These are phyloP conservation scores for Nasonia oneida DNA, from an alignment of 2,888 invertebrate species.

Conservation along the genomic window DNA sequence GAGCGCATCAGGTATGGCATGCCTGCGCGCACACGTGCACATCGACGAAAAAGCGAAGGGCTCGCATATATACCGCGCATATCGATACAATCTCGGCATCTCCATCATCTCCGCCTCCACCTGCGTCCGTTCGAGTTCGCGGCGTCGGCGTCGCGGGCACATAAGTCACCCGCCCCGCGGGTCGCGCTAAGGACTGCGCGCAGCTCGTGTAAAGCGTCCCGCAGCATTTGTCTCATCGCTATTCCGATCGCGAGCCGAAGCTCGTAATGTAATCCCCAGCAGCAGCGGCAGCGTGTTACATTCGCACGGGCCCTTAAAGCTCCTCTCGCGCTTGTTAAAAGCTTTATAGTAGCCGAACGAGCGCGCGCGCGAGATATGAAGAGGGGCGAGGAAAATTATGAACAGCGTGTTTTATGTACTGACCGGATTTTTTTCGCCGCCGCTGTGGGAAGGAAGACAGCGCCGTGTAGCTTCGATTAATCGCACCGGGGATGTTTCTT, in stretches of 20 bases:
- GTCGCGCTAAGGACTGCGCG: slow-evolving; percentile 18
- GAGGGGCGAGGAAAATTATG: slow-evolving; percentile 46
- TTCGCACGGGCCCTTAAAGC: slow-evolving; percentile 30
- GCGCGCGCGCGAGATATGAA: background rate
- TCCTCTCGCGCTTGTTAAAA: slow-evolving; percentile 35
- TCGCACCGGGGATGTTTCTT: slow-evolving; percentile 24
- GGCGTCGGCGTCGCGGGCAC: background rate
- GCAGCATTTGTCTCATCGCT: slow-evolving; percentile 52
- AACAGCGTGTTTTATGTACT: slow-evolving; percentile 56
- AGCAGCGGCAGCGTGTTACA: slow-evolving; percentile 41
- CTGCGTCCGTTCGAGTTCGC: slow-evolving; percentile 14
- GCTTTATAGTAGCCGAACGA: slow-evolving; percentile 32
- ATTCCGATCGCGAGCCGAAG: slow-evolving; percentile 51
- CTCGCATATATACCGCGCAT: background rate
- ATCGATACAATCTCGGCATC: slow-evolving; percentile 45
- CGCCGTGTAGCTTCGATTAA: slow-evolving; percentile 19
- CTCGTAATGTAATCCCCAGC: slow-evolving; percentile 56
- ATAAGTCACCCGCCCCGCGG: slow-evolving; percentile 40
- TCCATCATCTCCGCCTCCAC: slow-evolving; percentile 45
- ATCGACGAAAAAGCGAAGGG: background rate
- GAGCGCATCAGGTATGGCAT: background rate
- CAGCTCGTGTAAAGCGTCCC: slow-evolving; percentile 41
- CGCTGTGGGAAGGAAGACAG: background rate
- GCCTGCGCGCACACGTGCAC: background rate
- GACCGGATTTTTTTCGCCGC: slow-evolving; percentile 16